Conservation (phyloP, 2,113 vertebrate species). For the Oryzias woworae region DNA sequence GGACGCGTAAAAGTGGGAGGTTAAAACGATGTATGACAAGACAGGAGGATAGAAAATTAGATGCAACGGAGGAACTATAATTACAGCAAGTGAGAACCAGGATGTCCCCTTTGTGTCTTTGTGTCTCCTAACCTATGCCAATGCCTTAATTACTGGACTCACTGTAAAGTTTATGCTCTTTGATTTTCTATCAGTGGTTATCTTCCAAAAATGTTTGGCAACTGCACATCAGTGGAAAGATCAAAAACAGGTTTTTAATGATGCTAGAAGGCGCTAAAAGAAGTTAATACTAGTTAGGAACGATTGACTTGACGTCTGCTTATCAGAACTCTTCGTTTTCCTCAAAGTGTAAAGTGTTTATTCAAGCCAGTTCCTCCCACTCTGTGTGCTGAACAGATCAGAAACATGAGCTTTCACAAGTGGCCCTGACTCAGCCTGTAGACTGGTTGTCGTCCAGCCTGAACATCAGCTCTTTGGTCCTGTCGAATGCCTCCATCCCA, state of each 20-base stretch:
- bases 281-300: neutral
- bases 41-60: constrained; percentile 24
- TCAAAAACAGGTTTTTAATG: neutral
- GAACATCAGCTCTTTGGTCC: too few species aligned
- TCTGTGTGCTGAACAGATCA: constrained; percentile 6
- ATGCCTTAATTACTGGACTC: neutral
- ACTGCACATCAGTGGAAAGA: neutral
- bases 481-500: too few species aligned
- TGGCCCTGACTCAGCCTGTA: too few species aligned
- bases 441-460: too few species aligned
- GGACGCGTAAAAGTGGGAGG: constrained; percentile 14
- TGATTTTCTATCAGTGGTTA: neutral
- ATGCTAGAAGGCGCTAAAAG: constrained; percentile 2
- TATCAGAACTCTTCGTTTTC: constrained; percentile 2
- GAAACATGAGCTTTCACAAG: neutral
- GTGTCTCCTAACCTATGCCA: neutral
- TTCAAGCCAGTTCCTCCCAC: constrained; percentile 26
- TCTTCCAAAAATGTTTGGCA: neutral
- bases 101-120: constrained; percentile 32
- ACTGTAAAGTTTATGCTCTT: neutral
- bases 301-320: too few species aligned
- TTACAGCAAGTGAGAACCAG: constrained; percentile 35
- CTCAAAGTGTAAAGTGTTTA: constrained; percentile 1
- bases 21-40: constrained; percentile 16
- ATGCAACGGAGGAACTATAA: constrained; percentile 29